A percentile compares a stretch with the other conserved stretches of the same genome.
These are phyloP conservation scores for Gouania willdenowi DNA, from an alignment of 2,797 vertebrate species.

Conservation along the genomic window DNA sequence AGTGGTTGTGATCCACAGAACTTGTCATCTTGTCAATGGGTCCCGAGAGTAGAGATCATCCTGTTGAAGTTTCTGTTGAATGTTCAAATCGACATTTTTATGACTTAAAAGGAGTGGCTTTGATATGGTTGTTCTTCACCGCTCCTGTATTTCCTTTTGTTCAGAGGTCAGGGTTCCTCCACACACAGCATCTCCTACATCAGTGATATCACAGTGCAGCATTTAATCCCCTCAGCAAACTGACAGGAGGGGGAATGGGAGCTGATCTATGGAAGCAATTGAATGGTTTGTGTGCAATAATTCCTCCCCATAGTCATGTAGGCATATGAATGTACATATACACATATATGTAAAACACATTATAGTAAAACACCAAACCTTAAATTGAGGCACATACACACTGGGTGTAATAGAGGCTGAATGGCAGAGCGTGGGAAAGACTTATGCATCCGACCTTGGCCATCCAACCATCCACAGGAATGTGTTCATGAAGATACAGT, in stretches of 20 bases:
- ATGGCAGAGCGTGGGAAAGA: slow-evolving; percentile 42
- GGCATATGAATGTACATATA: background rate
- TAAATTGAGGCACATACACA: background rate
- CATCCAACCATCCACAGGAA: too few species aligned
- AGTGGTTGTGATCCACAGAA: too few species aligned
- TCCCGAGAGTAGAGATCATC: too few species aligned
- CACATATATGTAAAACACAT: background rate
- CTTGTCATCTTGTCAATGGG: too few species aligned
- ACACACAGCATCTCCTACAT: slow-evolving; percentile 21
- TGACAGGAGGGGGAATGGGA: slow-evolving; percentile 8
- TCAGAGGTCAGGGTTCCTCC: too few species aligned
- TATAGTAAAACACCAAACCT: too few species aligned
- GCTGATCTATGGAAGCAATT: slow-evolving; percentile 40
- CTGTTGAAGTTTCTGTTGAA: too few species aligned
- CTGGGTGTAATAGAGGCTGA: slow-evolving; percentile 7
- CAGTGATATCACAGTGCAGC: slow-evolving; percentile 20
- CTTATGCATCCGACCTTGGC: slow-evolving; percentile 16
- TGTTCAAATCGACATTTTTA: too few species aligned
- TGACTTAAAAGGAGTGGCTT: too few species aligned
- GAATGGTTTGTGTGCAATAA: background rate
- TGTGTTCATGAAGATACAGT: too few species aligned
- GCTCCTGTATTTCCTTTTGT: too few species aligned
- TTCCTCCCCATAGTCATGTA: slow-evolving; percentile 16
- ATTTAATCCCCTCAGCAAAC: slow-evolving; percentile 37
- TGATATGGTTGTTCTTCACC: too few species aligned